A percentile compares a stretch with the other conserved stretches of the same genome.
Conservation (phyloP, 2,797 vertebrate species). For the Brachymystax lenok region DNA sequence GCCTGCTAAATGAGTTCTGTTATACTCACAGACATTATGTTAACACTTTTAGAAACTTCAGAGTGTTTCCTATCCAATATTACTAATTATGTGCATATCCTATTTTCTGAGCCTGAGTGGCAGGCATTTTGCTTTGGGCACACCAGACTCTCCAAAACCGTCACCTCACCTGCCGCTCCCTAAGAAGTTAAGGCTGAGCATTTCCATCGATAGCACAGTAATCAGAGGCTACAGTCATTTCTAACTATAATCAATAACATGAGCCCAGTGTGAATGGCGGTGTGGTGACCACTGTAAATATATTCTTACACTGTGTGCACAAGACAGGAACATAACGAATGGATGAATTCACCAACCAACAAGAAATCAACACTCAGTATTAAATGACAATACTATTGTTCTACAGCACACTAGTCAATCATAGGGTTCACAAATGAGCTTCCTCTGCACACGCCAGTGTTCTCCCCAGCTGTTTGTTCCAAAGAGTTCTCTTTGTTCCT, state of each 20-base stretch:
- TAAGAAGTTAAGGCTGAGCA: background rate
- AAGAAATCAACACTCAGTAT: background rate
- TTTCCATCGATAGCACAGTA: conserved; percentile 30
- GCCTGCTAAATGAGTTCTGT: no score
- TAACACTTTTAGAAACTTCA: no score
- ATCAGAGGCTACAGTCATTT: conserved; percentile 40
- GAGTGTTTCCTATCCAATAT: no score
- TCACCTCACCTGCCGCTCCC: no score
- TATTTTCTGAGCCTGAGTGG: no score
- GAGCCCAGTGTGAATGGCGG: background rate
- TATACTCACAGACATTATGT: no score
- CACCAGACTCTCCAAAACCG: no score
- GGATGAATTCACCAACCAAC: background rate
- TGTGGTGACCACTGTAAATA: conserved; percentile 17
- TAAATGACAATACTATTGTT: background rate
- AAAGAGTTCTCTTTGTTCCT: background rate
- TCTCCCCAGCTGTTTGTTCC: background rate
- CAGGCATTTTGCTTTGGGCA: no score
- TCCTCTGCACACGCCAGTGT: background rate
- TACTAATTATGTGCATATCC: no score
- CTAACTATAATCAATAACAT: conserved; percentile 40
- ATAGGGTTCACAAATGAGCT: background rate
- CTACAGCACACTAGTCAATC: background rate
- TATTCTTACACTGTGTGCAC: background rate
- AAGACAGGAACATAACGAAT: no score